Conservation (phyloP, 2,113 vertebrate species). For the Ageneiosus marmoratus region DNA sequence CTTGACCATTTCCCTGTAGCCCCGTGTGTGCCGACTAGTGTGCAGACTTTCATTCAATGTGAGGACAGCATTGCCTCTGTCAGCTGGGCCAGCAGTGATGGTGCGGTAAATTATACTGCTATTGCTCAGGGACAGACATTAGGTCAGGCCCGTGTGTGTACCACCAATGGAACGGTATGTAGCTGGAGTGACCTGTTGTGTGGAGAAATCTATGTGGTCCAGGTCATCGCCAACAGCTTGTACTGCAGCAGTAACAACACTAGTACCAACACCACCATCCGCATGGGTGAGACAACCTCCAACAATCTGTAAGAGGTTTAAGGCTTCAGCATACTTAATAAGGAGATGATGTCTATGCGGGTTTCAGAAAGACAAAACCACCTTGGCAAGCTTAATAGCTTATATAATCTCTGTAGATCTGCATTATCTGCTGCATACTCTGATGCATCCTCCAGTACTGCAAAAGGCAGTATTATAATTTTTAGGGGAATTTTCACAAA, state of each 20-base stretch:
- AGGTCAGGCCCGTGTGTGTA: constrained; percentile 56
- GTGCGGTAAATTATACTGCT: constrained; percentile 67
- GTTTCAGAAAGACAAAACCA: background rate
- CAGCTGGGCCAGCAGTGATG: constrained; percentile 66
- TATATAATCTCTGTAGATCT: background rate
- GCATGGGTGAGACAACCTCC: constrained; percentile 63
- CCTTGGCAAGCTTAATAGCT: background rate
- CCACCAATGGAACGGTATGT: constrained; percentile 62
- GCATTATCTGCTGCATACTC: background rate
- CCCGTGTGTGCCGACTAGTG: constrained; percentile 65
- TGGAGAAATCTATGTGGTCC: constrained; percentile 66
- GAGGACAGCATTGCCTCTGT: constrained; percentile 64
- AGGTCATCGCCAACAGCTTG: constrained; percentile 58
- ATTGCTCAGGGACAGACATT: constrained; percentile 61
- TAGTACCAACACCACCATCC: constrained; percentile 66
- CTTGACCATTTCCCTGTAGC: constrained; percentile 50
- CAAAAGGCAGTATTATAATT: background rate
- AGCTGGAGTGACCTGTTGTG: constrained; percentile 70
- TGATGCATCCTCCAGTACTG: background rate
- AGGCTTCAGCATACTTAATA: background rate
- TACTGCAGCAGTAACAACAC: constrained; percentile 67
- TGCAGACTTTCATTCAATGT: constrained; percentile 62
- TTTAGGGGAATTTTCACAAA: background rate
- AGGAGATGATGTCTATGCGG: background rate
- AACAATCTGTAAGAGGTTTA: background rate